These are phyloP conservation scores for Drosophila tristis DNA, from an alignment of 1,140 invertebrate genomes.

Conservation along the genomic window DNA sequence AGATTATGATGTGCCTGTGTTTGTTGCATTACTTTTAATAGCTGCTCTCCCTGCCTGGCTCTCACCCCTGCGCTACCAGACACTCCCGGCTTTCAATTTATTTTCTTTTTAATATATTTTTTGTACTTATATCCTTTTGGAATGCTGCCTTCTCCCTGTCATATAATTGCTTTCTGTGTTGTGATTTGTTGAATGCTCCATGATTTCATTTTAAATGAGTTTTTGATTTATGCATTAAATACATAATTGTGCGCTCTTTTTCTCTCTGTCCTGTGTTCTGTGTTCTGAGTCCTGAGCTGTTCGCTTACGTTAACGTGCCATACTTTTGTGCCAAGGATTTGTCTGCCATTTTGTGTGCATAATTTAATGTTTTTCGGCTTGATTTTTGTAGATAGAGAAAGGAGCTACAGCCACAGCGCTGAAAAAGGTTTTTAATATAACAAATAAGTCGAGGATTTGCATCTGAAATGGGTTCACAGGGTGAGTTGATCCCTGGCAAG, in stretches of 20 bases:
- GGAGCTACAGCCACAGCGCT: slow-evolving; percentile 17
- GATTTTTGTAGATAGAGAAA: slow-evolving; percentile 58
- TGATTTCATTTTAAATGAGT: slow-evolving; percentile 82
- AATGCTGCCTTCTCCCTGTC: slow-evolving; percentile 36
- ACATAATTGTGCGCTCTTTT: slow-evolving; percentile 70
- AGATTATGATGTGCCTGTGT: slow-evolving; percentile 27
- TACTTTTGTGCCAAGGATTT: slow-evolving; percentile 45
- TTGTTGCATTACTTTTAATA: slow-evolving; percentile 63
- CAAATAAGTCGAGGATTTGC: slow-evolving; percentile 41
- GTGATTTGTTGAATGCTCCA: slow-evolving; percentile 75
- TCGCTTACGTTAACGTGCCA: neutral
- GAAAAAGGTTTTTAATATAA: slow-evolving; percentile 59
- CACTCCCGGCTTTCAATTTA: slow-evolving; percentile 72
- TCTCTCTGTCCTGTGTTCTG: slow-evolving; percentile 8
- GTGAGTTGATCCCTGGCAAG: slow-evolving; percentile 20
- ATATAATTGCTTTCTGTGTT: slow-evolving; percentile 75
- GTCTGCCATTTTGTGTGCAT: slow-evolving; percentile 71
- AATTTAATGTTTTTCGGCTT: slow-evolving; percentile 74
- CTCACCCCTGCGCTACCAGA: slow-evolving; percentile 4
- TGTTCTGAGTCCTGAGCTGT: slow-evolving; percentile 18
- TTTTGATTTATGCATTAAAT: slow-evolving; percentile 82
- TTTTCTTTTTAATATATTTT: slow-evolving; percentile 68
- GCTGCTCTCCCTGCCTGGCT: slow-evolving; percentile 30
- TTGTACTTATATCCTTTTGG: slow-evolving; percentile 39
- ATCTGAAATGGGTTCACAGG: slow-evolving; percentile 26